phyloP scores from a whole-genome alignment of 2,797 vertebrate species.

The Tangara arthus region DNA sequence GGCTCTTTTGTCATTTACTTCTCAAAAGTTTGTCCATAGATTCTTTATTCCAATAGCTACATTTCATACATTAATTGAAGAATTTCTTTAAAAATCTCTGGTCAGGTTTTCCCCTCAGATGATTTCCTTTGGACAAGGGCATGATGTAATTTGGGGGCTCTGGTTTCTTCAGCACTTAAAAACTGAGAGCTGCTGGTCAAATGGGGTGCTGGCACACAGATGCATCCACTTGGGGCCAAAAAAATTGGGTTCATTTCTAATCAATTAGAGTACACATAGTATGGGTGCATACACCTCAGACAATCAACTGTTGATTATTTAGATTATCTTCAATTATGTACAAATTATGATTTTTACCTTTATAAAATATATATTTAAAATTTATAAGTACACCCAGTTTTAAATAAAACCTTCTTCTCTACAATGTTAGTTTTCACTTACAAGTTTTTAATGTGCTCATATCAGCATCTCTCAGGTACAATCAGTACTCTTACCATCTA shows the following conservation, averaged over 20 bases:
- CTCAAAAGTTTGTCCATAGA: neutral
- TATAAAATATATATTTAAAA: neutral
- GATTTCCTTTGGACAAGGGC: neutral
- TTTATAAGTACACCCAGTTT: neutral
- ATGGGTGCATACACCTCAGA: neutral
- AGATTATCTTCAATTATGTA: neutral
- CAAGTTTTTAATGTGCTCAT: rapidly evolving
- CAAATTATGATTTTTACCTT: neutral
- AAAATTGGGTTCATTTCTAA: neutral
- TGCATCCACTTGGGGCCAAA: neutral
- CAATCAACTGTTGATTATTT: neutral
- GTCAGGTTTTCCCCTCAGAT: neutral
- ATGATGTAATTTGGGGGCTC: rapidly evolving
- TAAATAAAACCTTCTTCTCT: neutral
- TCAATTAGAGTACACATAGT: neutral
- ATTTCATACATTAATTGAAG: neutral
- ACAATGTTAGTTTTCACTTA: neutral
- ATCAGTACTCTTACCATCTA: neutral
- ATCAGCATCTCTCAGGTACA: neutral
- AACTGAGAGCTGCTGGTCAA: neutral
- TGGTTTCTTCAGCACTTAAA: neutral
- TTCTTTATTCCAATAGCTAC: neutral
- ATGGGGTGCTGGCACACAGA: neutral
- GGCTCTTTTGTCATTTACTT: neutral
- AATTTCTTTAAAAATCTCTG: neutral